These are phyloP conservation scores for Xestia c-nigrum DNA, from an alignment of 2,888 invertebrate species.

Conservation along the genomic window DNA sequence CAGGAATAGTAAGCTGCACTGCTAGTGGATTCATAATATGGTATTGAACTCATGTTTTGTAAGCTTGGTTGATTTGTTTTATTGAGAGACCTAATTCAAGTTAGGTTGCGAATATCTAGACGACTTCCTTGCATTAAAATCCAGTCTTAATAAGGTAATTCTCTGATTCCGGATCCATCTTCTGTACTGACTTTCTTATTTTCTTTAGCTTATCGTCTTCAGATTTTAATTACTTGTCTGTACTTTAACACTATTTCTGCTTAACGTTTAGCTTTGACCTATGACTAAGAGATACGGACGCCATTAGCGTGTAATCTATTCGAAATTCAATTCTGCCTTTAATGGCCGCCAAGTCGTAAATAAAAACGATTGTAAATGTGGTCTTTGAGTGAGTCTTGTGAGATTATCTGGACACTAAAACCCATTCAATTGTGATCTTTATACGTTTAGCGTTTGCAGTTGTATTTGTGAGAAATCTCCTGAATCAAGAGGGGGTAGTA, in stretches of 20 bases:
- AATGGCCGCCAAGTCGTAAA: slow-evolving; percentile 38
- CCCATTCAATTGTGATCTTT: slow-evolving; percentile 46
- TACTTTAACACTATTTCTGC: neutral
- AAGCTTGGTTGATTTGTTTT: neutral
- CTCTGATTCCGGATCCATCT: neutral
- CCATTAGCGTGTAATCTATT: slow-evolving; percentile 35
- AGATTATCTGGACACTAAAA: slow-evolving; percentile 48
- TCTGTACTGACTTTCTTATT: neutral
- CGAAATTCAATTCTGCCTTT: slow-evolving; percentile 41
- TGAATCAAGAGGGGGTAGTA: neutral
- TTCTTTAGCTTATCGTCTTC: slow-evolving; percentile 9
- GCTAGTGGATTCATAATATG: neutral
- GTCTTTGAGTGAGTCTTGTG: slow-evolving; percentile 22
- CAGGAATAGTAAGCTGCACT: neutral
- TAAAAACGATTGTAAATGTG: slow-evolving; percentile 39
- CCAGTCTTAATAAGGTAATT: neutral
- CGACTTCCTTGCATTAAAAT: neutral
- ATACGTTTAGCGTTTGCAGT: slow-evolving; percentile 16
- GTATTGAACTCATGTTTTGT: neutral
- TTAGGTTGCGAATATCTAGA: neutral
- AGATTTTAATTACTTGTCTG: neutral
- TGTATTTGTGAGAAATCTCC: neutral
- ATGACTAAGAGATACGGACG: slow-evolving; percentile 3
- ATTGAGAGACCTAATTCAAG: neutral
- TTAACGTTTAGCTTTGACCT: slow-evolving; percentile 1